Evolutionary conservation across 2,888 invertebrate species (phyloP).

Genomic region (Hydroisotoma schaefferi): DNA sequence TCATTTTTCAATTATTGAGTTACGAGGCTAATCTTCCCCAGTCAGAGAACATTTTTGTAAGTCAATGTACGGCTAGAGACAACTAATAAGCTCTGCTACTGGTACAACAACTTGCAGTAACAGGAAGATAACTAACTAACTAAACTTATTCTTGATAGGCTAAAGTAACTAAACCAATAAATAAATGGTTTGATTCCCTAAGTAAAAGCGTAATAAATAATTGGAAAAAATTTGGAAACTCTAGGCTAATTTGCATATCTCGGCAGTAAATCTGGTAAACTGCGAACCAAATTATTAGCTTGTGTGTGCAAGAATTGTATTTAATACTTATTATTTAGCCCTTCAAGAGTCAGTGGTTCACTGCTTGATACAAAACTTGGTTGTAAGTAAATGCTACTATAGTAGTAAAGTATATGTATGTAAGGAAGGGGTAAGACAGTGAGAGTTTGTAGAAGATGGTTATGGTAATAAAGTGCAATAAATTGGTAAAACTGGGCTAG

Average conservation of each 20-base stretch:
- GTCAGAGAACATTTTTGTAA: neutral
- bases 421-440: no score
- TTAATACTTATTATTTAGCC: neutral
- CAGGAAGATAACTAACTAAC: no score
- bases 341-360: neutral
- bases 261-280: slow-evolving; percentile 4
- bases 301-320: no score
- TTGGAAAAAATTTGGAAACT: slow-evolving; percentile 3
- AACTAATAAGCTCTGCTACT: no score
- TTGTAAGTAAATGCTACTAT: no score
- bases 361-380: no score
- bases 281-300: neutral
- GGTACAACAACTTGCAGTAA: no score
- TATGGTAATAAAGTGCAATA: neutral
- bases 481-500: slow-evolving; percentile 3
- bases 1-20: slow-evolving; percentile 23
- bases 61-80: neutral
- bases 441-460: no score
- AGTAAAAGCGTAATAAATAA: no score
- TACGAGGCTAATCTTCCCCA: slow-evolving; percentile 16
- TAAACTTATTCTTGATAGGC: no score
- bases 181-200: no score
- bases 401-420: no score
- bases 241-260: slow-evolving; percentile 4
- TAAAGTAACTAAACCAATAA: neutral